phyloP scores from a whole-genome alignment of 1,140 invertebrate species.

The Episyrphus balteatus region DNA sequence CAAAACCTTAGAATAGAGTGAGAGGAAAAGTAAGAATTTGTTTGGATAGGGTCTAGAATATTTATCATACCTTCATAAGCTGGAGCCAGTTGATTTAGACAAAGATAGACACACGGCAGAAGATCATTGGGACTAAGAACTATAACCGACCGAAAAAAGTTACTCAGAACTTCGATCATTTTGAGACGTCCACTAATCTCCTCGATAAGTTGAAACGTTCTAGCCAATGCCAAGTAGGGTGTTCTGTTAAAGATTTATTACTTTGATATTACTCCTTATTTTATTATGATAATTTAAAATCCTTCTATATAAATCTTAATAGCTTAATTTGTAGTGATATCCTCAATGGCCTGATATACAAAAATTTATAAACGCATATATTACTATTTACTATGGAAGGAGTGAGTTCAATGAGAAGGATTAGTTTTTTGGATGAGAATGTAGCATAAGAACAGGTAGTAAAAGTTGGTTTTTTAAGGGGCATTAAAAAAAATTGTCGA shows the following conservation, averaged over 20 bases:
- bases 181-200: constrained; percentile 78
- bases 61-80: constrained; percentile 66
- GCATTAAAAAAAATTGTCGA: no score
- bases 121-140: constrained; percentile 80
- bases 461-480: no score
- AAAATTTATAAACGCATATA: no score
- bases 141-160: constrained; percentile 90
- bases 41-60: background rate
- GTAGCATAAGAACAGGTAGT: no score
- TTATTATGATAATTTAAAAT: no score
- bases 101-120: constrained; percentile 82
- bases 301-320: no score
- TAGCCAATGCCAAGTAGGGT: constrained; percentile 85
- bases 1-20: constrained; percentile 47
- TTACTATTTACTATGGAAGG: no score
- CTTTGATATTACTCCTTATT: no score
- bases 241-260: constrained; percentile 57
- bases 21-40: background rate
- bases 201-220: constrained; percentile 87
- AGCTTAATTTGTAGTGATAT: no score
- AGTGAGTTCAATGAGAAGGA: no score
- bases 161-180: constrained; percentile 88
- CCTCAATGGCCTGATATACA: no score
- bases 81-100: constrained; percentile 89
- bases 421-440: no score